phyloP scores from a whole-genome alignment of 1,140 invertebrate genomes.

The Ericerus pela region DNA sequence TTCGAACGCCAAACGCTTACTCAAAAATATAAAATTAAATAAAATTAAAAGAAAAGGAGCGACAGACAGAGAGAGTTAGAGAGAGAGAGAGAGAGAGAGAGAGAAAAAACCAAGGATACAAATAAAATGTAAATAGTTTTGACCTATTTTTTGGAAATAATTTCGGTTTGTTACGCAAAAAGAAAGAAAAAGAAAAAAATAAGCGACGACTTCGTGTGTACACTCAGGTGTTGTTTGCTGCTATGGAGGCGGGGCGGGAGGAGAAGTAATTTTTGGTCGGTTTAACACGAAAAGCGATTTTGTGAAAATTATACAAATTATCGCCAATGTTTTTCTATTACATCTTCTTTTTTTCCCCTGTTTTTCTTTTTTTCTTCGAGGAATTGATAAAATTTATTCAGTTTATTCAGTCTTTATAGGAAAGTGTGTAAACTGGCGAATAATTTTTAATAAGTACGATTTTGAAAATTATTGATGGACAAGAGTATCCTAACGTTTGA shows the following conservation, averaged over 20 bases:
- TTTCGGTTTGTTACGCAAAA: conserved; percentile 5
- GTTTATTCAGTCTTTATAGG: not conserved
- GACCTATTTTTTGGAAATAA: conserved; percentile 1
- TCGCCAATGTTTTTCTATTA: not conserved
- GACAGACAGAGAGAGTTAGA: too few species aligned
- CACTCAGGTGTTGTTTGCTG: too few species aligned
- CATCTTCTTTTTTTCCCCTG: too few species aligned
- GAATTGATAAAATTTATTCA: not conserved
- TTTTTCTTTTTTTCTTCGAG: not conserved
- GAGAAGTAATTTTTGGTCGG: not conserved
- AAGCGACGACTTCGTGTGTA: not conserved
- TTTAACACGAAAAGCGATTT: conserved; percentile 5
- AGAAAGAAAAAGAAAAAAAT: not conserved
- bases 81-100: not conserved
- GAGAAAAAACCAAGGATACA: not conserved
- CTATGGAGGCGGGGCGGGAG: too few species aligned
- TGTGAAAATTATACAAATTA: conserved; percentile 4
- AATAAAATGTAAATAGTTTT: conserved; percentile 11
- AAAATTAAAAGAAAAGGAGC: too few species aligned
- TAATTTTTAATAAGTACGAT: too few species aligned
- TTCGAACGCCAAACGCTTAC: not conserved
- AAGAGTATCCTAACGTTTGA: too few species aligned
- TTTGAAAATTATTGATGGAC: too few species aligned
- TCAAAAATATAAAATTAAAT: too few species aligned
- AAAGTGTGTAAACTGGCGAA: conserved; percentile 7